Conservation (phyloP, 2,797 vertebrate genomes). For the Gallirallus australis region DNA sequence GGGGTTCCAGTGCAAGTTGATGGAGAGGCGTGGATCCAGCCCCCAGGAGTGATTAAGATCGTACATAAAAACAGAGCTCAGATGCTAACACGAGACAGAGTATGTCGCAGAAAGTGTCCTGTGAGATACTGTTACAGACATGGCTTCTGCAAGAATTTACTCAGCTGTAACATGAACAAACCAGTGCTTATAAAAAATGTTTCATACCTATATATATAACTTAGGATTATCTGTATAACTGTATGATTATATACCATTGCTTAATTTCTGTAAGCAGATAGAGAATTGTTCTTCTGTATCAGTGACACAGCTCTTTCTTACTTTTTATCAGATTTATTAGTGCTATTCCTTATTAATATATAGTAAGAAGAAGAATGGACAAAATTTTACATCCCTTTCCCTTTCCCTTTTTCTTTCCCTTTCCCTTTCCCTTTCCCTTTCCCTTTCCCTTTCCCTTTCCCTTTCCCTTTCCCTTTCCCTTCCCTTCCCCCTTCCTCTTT, state of each 20-base stretch:
- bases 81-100: slow-evolving; percentile 97
- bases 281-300: not conserved
- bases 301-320: not conserved
- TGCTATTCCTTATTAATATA: not conserved
- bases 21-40: slow-evolving; percentile 98
- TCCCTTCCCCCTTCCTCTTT: too few relatives aligned
- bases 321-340: not conserved
- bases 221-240: not conserved
- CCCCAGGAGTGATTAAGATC: slow-evolving; percentile 96
- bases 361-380: not conserved
- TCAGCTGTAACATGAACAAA: not conserved
- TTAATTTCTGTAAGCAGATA: not conserved
- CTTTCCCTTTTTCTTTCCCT: too few relatives aligned
- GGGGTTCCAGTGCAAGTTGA: slow-evolving; percentile 97
- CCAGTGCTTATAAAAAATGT: not conserved
- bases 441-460: not conserved
- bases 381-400: not conserved
- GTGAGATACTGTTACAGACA: not conserved
- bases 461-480: not conserved
- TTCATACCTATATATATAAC: not conserved
- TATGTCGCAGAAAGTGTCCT: slow-evolving; percentile 73
- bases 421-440: not conserved
- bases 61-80: slow-evolving; percentile 97
- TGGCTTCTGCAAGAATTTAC: not conserved
- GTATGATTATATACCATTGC: not conserved